Conservation (phyloP, 2,113 vertebrate species). For the Camelus bactrianus region DNA sequence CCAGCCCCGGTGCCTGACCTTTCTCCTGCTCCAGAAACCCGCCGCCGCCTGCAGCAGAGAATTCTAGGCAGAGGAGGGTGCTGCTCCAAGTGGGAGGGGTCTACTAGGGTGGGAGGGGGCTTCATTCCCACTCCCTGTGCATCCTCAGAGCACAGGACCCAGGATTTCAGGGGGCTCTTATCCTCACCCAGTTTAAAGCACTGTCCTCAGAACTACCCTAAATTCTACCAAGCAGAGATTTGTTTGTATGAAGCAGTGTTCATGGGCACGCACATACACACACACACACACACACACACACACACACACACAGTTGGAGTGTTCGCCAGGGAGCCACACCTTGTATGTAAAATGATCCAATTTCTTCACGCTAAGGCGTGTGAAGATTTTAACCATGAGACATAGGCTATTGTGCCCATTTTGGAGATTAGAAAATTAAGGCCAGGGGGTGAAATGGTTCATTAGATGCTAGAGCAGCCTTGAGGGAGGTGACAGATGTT, state of each 20-base stretch:
- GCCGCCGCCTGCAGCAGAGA: not conserved
- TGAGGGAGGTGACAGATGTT: not conserved
- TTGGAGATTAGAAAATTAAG: constrained; percentile 1
- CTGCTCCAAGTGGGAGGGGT: not conserved
- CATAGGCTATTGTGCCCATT: not conserved
- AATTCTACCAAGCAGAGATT: not conserved
- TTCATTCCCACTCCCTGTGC: not conserved
- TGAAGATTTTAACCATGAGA: not conserved
- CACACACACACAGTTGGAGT: no score
- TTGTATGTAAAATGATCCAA: not conserved
- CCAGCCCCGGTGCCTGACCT: not conserved
- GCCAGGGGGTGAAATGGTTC: not conserved
- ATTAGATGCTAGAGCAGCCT: not conserved
- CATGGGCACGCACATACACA: fast-evolving
- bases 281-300: no score
- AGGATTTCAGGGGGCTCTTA: not conserved
- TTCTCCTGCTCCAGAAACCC: not conserved
- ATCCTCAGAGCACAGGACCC: not conserved
- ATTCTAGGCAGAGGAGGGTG: not conserved
- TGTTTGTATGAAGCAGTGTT: not conserved
- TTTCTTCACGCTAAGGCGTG: not conserved
- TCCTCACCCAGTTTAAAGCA: not conserved
- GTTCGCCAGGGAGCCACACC: not conserved
- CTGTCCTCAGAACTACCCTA: not conserved
- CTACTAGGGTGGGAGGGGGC: not conserved